These are phyloP conservation scores for Xanthia icteritia DNA, from an alignment of 2,888 invertebrate species.

Conservation along the genomic window DNA sequence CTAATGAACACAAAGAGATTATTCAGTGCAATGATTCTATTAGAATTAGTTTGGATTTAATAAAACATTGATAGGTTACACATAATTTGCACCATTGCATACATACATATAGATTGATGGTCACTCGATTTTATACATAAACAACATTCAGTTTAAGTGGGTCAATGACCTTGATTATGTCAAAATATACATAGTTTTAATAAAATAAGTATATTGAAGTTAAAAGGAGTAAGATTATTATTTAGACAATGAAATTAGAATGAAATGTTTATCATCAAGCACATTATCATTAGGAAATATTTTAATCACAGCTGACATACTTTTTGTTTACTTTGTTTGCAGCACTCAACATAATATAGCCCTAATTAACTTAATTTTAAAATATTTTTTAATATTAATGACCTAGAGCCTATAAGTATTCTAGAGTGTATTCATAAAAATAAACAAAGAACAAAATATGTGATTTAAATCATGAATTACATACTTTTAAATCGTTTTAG, in stretches of 20 bases:
- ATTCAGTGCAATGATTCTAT: not conserved
- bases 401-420: not conserved
- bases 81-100: not conserved
- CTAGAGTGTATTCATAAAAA: conserved; percentile 1
- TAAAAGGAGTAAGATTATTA: not conserved
- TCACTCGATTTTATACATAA: not conserved
- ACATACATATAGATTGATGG: not conserved
- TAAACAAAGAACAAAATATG: conserved; percentile 9
- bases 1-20: not conserved
- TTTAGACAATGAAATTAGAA: conserved; percentile 2
- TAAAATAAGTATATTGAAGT: not conserved
- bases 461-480: not conserved
- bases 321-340: conserved; percentile 67
- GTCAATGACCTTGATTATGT: conserved; percentile 37
- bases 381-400: not conserved
- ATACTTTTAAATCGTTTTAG: not conserved
- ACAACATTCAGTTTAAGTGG: conserved; percentile 22
- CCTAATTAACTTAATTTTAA: not conserved
- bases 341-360: not conserved
- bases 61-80: not conserved
- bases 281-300: conserved; percentile 9
- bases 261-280: not conserved
- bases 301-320: conserved; percentile 76
- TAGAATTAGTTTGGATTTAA: not conserved
- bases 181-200: conserved; percentile 12